Evolutionary conservation across 2,797 vertebrate species (phyloP).

Genomic region (Typhlichthys eigenmanni): DNA sequence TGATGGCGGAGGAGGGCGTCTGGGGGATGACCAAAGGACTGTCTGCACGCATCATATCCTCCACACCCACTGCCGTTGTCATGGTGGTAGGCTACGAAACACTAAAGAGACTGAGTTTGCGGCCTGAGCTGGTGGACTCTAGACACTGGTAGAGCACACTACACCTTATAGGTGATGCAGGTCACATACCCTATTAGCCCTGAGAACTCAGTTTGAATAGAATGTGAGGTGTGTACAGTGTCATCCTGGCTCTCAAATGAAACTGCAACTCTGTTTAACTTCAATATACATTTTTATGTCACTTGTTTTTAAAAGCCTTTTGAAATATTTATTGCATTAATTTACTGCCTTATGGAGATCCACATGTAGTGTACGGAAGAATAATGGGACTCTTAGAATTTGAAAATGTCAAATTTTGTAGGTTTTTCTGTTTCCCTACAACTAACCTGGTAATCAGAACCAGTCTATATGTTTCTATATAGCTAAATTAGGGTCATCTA

Average conservation of each 20-base stretch:
- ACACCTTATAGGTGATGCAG: neutral
- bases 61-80: slow-evolving; percentile 93
- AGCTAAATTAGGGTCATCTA: too few relatives aligned
- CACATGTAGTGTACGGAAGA: neutral
- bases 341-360: slow-evolving; percentile 27
- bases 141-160: slow-evolving; percentile 87
- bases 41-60: slow-evolving; percentile 93
- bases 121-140: slow-evolving; percentile 93
- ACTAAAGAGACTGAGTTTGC: slow-evolving; percentile 92
- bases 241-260: slow-evolving; percentile 17
- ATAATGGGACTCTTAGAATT: slow-evolving; percentile 1
- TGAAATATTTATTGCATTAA: neutral
- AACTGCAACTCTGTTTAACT: slow-evolving; percentile 4
- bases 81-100: slow-evolving; percentile 97
- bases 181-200: slow-evolving; percentile 36
- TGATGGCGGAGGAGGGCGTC: slow-evolving; percentile 89
- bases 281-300: neutral
- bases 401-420: slow-evolving; percentile 7
- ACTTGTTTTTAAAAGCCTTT: slow-evolving; percentile 23
- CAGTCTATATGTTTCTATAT: neutral
- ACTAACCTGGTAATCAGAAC: neutral
- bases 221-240: slow-evolving; percentile 14
- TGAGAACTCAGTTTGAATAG: slow-evolving; percentile 6
- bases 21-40: slow-evolving; percentile 98
- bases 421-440: slow-evolving; percentile 11